Evolutionary conservation across 2,113 vertebrate genomes (phyloP).

Genomic region (Ctenodactylus gundi): DNA sequence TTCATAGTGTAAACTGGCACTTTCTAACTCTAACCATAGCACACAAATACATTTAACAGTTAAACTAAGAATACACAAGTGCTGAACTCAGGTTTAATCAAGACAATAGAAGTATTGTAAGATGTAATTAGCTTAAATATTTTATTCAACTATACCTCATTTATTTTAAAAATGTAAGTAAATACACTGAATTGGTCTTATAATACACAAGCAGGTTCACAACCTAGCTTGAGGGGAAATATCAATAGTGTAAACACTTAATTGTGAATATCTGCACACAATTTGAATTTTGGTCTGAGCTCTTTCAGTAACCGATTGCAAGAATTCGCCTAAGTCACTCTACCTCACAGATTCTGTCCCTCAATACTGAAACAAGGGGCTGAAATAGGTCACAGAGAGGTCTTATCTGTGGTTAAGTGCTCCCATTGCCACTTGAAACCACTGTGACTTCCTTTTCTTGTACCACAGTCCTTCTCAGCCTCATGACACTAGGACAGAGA

Average conservation of each 20-base stretch:
- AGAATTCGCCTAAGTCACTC: not conserved
- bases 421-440: not conserved
- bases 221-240: not conserved
- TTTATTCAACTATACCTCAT: not conserved
- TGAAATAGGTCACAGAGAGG: not conserved
- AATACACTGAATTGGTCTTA: not conserved
- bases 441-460: not conserved
- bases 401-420: not conserved
- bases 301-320: not conserved
- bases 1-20: not conserved
- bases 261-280: not conserved
- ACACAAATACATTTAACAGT: not conserved
- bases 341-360: not conserved
- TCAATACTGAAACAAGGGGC: not conserved
- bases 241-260: not conserved
- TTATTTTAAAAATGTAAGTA: not conserved
- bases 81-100: not conserved
- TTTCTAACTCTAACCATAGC: not conserved
- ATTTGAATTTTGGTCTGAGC: not conserved
- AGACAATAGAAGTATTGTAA: not conserved
- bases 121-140: not conserved
- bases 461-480: not conserved
- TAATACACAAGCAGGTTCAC: not conserved
- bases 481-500: not conserved
- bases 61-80: not conserved